Evolutionary conservation across 2,113 vertebrate genomes (phyloP).

Genomic region (Blennius ocellaris): DNA sequence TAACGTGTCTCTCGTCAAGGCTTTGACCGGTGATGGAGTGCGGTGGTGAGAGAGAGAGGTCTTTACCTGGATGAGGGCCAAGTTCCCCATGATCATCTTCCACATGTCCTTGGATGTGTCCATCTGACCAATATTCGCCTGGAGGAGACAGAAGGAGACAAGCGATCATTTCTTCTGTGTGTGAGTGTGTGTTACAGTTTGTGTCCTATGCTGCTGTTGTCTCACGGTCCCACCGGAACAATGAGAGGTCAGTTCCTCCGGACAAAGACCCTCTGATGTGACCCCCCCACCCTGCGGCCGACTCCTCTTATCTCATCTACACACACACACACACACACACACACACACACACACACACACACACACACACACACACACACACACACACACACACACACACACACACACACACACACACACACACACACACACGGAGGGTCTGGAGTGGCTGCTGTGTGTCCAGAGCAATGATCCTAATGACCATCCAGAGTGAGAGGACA

Average conservation of each 20-base stretch:
- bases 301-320: slow-evolving; percentile 82
- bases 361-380: slow-evolving; percentile 36
- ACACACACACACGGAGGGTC: slow-evolving; percentile 37
- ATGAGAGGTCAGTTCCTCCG: slow-evolving; percentile 76
- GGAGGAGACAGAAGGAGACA: slow-evolving; percentile 46
- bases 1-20: too few species aligned
- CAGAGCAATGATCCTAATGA: slow-evolving; percentile 60
- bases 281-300: slow-evolving; percentile 71
- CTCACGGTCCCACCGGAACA: slow-evolving; percentile 72
- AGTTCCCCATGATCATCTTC: slow-evolving; percentile 96
- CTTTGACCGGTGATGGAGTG: too few species aligned
- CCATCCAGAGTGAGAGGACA: slow-evolving; percentile 59
- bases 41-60: too few species aligned
- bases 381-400: slow-evolving; percentile 37
- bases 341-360: slow-evolving; percentile 28
- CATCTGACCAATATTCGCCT: slow-evolving; percentile 99
- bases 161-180: slow-evolving; percentile 12
- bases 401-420: slow-evolving; percentile 11
- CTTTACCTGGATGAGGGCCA: slow-evolving; percentile 96
- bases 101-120: slow-evolving; percentile 96
- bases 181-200: not conserved
- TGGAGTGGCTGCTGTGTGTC: slow-evolving; percentile 67
- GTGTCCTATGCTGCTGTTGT: slow-evolving; percentile 29
- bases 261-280: slow-evolving; percentile 80
- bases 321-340: slow-evolving; percentile 33